Evolutionary conservation across 2,797 vertebrate genomes (phyloP), one percentile per base, ranked within the genome.

Genomic region (Myoxocephalus aenaeus): DNA sequence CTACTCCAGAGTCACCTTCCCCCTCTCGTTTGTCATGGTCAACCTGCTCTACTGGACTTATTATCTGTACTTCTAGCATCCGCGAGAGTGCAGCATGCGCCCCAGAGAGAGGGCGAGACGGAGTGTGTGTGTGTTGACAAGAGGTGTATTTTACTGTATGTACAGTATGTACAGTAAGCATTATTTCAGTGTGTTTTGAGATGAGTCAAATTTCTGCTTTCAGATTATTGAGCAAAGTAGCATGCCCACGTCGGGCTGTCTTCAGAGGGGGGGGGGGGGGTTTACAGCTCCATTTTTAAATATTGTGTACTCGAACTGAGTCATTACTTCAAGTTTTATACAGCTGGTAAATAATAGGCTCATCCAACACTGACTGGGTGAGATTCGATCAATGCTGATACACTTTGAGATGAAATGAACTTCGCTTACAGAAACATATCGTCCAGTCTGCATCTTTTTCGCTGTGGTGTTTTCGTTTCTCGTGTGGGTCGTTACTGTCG

Each of bases 11-110:
- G 92, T 97, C 89, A 95, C 95, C 80, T 98, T 98, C 86, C 97
- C 97, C 0, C 90, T 98, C 57, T 97, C 96, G 9, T 98, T 98
- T 73, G 94, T 98, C 80, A 88, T 97, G 40, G 96, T 98, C 73
- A 98, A 98, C 91, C 92, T 97, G 54, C 93, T 97, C 88, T 97
- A 98, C 86, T 97, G 97, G 97, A 96, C 95, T 53, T 98, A 97
- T 91, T 98, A 98, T 87, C 92, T 98, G 86, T 98, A 96, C 93
- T 97, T 98, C 73, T 98, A 95, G 94, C 72, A 75, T 51, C 58
- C 66, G 85, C 67, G 44, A 0, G 51, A 84, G 86, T 73, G 73
- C 70, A 65, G 70, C 67, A 38, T 25, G 70, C 75, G 66, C 83
- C 79, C 70, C 40, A 36, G 70, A 75, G 59, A 87, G 59, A 87